These are phyloP conservation scores for western clawed frog (Xenopus tropicalis) DNA, from an alignment of 2,113 vertebrate genomes.

Conservation along the genomic window UCB_Xtro_10.0 CM004449.2:72961501-72962000, in stretches of 20 bases:
- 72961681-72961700: neutral
- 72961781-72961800: neutral
- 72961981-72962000: too few relatives aligned
- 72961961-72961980: too few relatives aligned
- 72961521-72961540: slow-evolving; percentile 13
- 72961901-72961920: too few relatives aligned
- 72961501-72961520: slow-evolving; percentile 26
- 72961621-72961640: slow-evolving; percentile 35
- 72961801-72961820: too few relatives aligned
- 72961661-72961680: slow-evolving; percentile 34
- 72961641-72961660: slow-evolving; percentile 24
- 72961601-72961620: neutral
- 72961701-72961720: neutral
- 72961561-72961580: slow-evolving; percentile 30
- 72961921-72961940: too few relatives aligned
- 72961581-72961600: slow-evolving; percentile 21
- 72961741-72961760: neutral
- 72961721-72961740: neutral
- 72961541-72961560: slow-evolving; percentile 37
- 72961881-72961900: too few relatives aligned
- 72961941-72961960: too few relatives aligned
- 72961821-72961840: too few relatives aligned
- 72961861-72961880: too few relatives aligned
- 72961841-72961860: too few relatives aligned
- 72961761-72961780: neutral